Conservation (phyloP, 2,797 vertebrate genomes). For the Cheirogaleus major region DNA sequence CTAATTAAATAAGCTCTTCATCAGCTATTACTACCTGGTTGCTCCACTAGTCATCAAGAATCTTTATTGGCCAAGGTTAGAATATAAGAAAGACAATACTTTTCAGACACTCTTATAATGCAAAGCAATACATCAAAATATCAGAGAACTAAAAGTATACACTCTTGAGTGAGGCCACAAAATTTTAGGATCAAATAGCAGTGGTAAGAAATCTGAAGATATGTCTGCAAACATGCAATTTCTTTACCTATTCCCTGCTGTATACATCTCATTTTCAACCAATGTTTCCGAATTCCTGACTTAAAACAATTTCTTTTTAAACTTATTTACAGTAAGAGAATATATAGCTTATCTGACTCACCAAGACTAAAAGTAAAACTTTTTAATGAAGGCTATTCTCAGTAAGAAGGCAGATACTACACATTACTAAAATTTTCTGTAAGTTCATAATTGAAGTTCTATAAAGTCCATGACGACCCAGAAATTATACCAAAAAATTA, state of each 20-base stretch:
- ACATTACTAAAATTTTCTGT: not conserved
- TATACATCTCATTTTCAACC: not conserved
- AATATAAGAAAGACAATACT: not conserved
- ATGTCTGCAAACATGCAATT: not conserved
- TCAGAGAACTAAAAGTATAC: not conserved
- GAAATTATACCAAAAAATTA: not conserved
- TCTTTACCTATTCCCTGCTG: not conserved
- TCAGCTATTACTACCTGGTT: not conserved
- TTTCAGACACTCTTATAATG: not conserved
- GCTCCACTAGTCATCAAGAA: not conserved
- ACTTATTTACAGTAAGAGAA: not conserved
- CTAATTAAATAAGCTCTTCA: not conserved
- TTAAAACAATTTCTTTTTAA: not conserved
- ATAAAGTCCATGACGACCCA: not conserved
- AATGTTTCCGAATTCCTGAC: not conserved
- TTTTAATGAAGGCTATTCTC: not conserved
- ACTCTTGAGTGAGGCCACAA: not conserved
- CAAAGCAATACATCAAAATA: not conserved
- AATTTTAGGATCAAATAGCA: not conserved
- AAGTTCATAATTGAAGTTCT: not conserved
- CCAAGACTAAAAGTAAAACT: not conserved
- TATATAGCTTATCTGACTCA: not conserved
- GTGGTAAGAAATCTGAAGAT: not conserved
- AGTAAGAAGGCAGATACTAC: not conserved
- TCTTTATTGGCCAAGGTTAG: not conserved